phyloP scores from a whole-genome alignment of 2,888 invertebrate genomes.

The Leucozona laternaria region DNA sequence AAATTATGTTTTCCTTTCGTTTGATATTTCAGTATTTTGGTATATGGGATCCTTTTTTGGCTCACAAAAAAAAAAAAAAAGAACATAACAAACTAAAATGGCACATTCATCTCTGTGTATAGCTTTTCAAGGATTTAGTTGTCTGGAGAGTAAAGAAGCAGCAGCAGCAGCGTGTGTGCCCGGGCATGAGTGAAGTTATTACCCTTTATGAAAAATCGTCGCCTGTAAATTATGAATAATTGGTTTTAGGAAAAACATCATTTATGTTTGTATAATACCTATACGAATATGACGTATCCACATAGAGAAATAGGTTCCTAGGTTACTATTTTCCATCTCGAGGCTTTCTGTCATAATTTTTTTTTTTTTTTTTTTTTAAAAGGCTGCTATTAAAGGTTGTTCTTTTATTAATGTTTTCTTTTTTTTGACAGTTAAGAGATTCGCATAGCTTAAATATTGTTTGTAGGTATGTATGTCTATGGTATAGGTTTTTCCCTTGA shows the following conservation, averaged over 20 bases:
- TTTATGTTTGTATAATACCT: neutral
- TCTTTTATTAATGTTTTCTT: conserved; percentile 29
- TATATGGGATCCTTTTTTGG: conserved; percentile 6
- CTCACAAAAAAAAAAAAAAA: conserved; percentile 5
- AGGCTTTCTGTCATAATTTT: conserved; percentile 38
- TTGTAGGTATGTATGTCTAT: neutral
- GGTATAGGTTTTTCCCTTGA: neutral
- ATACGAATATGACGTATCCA: neutral
- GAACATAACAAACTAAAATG: conserved; percentile 12
- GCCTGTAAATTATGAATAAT: conserved; percentile 73
- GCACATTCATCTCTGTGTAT: conserved; percentile 60
- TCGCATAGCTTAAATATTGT: conserved; percentile 7
- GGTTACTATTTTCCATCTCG: conserved; percentile 11
- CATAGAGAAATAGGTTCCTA: conserved; percentile 2
- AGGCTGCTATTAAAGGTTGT: conserved; percentile 45
- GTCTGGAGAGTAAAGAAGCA: conserved; percentile 15
- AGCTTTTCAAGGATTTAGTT: conserved; percentile 48
- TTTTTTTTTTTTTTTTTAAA: conserved; percentile 8
- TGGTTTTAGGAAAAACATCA: conserved; percentile 54
- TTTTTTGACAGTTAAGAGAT: conserved; percentile 1
- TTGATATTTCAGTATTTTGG: neutral
- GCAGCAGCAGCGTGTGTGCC: neutral
- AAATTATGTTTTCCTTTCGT: conserved; percentile 54
- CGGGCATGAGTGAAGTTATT: conserved; percentile 62
- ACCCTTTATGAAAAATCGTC: conserved; percentile 66